Evolutionary conservation across 2,888 invertebrate species (phyloP).

Genomic region (Elmis aenea): DNA sequence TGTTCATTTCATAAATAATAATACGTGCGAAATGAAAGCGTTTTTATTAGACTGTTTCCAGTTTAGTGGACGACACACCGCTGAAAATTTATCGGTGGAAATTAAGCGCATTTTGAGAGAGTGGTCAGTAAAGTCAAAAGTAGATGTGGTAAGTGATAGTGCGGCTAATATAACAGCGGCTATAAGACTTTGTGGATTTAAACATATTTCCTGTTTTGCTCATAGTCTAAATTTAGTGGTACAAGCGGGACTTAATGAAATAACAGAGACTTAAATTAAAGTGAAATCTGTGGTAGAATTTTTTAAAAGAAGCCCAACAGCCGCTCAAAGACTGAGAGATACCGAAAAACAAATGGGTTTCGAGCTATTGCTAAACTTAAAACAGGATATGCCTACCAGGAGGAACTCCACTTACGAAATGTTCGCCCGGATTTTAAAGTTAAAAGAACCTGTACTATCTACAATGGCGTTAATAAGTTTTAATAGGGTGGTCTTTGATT

Average conservation of each 20-base stretch:
- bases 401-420: constrained; percentile 20
- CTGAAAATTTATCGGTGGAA: constrained; percentile 18
- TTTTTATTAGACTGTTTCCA: constrained; percentile 23
- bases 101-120: constrained; percentile 13
- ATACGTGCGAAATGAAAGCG: constrained; percentile 20
- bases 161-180: constrained; percentile 29
- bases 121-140: constrained; percentile 25
- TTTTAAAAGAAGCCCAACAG: constrained; percentile 22
- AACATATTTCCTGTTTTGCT: constrained; percentile 30
- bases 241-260: constrained; percentile 16
- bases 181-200: constrained; percentile 23
- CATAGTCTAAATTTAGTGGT: constrained; percentile 31
- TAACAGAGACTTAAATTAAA: constrained; percentile 12
- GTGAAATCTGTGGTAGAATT: constrained; percentile 19
- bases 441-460: constrained; percentile 11
- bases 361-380: constrained; percentile 10
- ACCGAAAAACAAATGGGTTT: constrained; percentile 13
- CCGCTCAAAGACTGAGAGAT: constrained; percentile 8
- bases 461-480: constrained; percentile 13
- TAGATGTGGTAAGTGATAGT: constrained; percentile 28
- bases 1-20: constrained; percentile 27
- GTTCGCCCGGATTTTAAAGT: constrained; percentile 10
- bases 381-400: constrained; percentile 15
- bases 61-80: constrained; percentile 22
- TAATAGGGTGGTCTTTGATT: constrained; percentile 5